Base-by-base conservation (phyloP, 2,797 vertebrate species). In the Acanthurus leucopareius region DNA sequence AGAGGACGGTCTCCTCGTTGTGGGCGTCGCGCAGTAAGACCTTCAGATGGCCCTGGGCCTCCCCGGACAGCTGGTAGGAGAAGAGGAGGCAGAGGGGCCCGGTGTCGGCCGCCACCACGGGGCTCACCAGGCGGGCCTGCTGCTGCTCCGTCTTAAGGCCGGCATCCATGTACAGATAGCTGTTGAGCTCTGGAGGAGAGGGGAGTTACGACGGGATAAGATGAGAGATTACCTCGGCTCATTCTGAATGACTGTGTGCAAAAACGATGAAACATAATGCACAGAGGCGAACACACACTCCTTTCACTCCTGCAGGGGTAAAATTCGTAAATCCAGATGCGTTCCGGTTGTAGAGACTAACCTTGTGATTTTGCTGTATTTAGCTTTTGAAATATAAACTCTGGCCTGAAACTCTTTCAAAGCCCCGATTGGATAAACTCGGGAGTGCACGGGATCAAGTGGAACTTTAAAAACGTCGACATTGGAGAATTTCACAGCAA, bases 51-150 rank as follows among this genome's bases (percentile, higher is more conserved):
- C 97, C 96, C 75, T 96, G 95, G 0, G 92, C 96, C 78, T 96
- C 96, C 7, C 97, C 97, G 2, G 88, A 94, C 3, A 96, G 94
- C 85, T 96, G 97, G 89, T 99, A 99, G 77, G 95, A 97, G 92
- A 99, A 99, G 65, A 96, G 93, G 91, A 99, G 96, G 93, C 98
- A 99, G 68, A 97, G 94, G 0, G 97, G 96, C 2, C 96, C 97
- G 0, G 91, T 93, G 28, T 97, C 96, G 3, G 97, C 93, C 20
- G 93, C 91, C 73, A 99, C 93, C 0, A 88, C 77, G 0, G 97
- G 97, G 90, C 98, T 98, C 77, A 98, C 87, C 47, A 99, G 95
- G 1, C 97, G 92, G 0, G 96, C 97, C 3, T 88, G 95, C 90
- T 97, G 97, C 60, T 95, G 95, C 86, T 96, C 96, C 17, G 91